Base-by-base conservation (phyloP, 2,888 invertebrate genomes). In the Drosophila neutralis region DNA sequence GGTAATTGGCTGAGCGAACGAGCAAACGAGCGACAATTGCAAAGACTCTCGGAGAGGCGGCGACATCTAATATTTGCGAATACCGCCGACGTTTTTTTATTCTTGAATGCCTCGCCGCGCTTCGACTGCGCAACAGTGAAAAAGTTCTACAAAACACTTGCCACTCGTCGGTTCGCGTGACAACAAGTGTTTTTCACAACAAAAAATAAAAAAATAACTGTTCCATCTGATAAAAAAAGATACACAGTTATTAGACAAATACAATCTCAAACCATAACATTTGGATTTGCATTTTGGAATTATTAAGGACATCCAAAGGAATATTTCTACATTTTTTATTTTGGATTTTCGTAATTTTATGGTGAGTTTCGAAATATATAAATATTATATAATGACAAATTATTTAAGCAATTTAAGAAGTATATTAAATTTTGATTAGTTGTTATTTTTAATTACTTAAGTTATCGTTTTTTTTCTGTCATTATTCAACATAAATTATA, bases 101-200 rank as follows among this genome's bases (percentile, higher is more conserved):
- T 24, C 24, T 45, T 24, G 27, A 49, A 62, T 54, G 36, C 56
- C 60, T 45, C 53, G 66, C 15, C 29, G 24, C 35, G 53, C 45
- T 58, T 63, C 61, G 71, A 69, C 54, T 60, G 83, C 72, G 60
- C 75, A 75, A 78, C 68, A 82, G 61, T 64, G 78, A 70, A 70
- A 65, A 76, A 83, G 68, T 74, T 87, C 73, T 77, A 73, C 68
- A 78, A 76, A 69, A 78, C 90, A 85, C 75, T 90, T 90, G 73
- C 68, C 69, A 62, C 69, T 73, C 56, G 72, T 78, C 75, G 70
- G 70, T 76, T 67, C 69, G 82, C 71, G 71, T 66, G 90, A 70
- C 78, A 86, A 82, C 69, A 82, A 79, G 79, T 79, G 69, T 73
- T 78, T 31, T 21, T 29, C 11, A 40, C n/a, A 29, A 15, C 10